Base-by-base conservation (phyloP, 2,113 vertebrate species). In the Phasianus colchicus region DNA sequence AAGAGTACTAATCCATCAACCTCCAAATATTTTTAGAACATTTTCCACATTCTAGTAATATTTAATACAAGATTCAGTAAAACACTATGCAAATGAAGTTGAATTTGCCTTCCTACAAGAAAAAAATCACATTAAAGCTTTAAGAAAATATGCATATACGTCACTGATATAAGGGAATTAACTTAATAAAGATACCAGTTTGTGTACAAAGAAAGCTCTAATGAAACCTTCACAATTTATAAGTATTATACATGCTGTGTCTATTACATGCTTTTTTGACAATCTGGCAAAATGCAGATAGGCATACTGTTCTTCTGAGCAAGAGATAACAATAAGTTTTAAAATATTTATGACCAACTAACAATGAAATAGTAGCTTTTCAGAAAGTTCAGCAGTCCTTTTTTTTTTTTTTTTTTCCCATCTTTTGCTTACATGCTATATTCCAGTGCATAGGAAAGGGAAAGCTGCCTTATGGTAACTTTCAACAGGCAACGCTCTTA, bases 1-100 rank as follows among this genome's bases (percentile, higher is more conserved):
- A 98, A 98, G 98, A 98, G 98, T 97, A 96, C 97, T 97, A 98
- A 98, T 98, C 98, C 98, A 99, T 99, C 98, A 98, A 95, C 93
- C 86, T 81, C 93, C 97, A 98, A 98, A 97, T 98, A 97, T 97
- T 98, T 97, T 96, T 40, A 97, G 97, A 97, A 97, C 96, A 97
- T 94, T 96, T 97, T 83, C 80, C 95, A 88, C 92, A 96, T 97
- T 98, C 97, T 97, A 96, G 93, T 77, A 97, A 97, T 95, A 94
- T 96, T 91, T 97, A 97, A 97, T 93, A 91, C 87, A 95, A 92
- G 92, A 93, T 95, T 97, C 83, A 93, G 89, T 96, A 97, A 97
- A 98, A 96, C 47, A 82, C 32, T 87, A 93, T 36, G 52, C 66
- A 96, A 96, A 96, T 55, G 57, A 91, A 95, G 66, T 40, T 52